Evolutionary conservation across 2,888 invertebrate species (phyloP).

Genomic region (Oxytorus armatus): DNA sequence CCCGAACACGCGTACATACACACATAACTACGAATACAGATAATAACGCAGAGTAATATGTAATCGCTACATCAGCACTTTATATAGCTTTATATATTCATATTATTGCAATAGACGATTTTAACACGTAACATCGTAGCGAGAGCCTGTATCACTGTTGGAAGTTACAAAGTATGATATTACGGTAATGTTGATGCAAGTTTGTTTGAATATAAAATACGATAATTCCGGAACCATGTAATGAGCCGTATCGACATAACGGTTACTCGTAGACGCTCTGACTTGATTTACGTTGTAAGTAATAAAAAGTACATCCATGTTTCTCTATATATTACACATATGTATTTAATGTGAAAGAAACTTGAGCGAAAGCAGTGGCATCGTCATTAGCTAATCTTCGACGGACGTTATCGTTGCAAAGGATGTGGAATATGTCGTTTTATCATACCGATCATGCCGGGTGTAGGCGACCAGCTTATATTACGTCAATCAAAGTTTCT

Average conservation of each 20-base stretch:
- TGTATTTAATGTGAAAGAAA: slow-evolving; percentile 8
- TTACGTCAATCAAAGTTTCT: no score
- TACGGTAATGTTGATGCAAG: slow-evolving; percentile 32
- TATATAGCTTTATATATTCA: slow-evolving; percentile 10
- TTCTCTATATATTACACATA: slow-evolving; percentile 7
- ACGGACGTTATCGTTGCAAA: slow-evolving; percentile 37
- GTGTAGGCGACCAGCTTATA: neutral
- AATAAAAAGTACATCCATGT: slow-evolving; percentile 11
- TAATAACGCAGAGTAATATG: slow-evolving; percentile 40
- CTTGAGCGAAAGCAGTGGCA: slow-evolving; percentile 1
- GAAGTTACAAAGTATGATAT: slow-evolving; percentile 12
- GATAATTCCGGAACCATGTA: slow-evolving; percentile 59
- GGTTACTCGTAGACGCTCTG: slow-evolving; percentile 30
- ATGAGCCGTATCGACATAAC: slow-evolving; percentile 50
- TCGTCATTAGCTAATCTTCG: slow-evolving; percentile 9
- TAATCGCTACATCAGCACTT: slow-evolving; percentile 34
- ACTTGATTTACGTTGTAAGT: slow-evolving; percentile 16
- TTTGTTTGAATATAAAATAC: slow-evolving; percentile 56
- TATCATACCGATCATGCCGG: slow-evolving; percentile 25
- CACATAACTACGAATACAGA: neutral
- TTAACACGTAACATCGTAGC: slow-evolving; percentile 18
- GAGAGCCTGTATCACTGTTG: neutral
- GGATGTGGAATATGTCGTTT: slow-evolving; percentile 39
- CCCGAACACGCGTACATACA: slow-evolving; percentile 7
- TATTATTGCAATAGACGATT: neutral